Conservation (phyloP, 35 echinoderm and acorn worm genomes). For the Lytechinus variegatus region DNA sequence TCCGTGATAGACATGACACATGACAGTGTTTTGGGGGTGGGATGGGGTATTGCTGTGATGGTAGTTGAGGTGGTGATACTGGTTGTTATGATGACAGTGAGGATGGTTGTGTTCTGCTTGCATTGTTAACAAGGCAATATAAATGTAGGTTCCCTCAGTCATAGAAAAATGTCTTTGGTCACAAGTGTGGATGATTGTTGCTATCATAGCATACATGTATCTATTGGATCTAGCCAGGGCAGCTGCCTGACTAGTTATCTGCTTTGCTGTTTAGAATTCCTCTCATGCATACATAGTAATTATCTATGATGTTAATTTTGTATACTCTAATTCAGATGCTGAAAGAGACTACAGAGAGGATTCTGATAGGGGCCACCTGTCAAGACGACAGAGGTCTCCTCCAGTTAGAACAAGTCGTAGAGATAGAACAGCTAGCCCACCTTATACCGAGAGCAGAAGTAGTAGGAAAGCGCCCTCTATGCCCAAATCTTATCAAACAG, state of each 20-base stretch:
- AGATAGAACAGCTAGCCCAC: background rate
- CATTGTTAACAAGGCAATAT: too few relatives aligned
- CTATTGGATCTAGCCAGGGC: too few relatives aligned
- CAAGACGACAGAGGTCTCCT: slow-evolving; percentile 8
- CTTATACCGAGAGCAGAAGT: background rate
- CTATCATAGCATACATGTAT: too few relatives aligned
- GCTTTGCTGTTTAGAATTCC: too few relatives aligned
- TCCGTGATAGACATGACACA: too few relatives aligned
- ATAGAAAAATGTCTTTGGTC: too few relatives aligned
- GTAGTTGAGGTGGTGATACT: background rate
- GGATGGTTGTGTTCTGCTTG: too few relatives aligned
- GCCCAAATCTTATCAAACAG: slow-evolving; percentile 44
- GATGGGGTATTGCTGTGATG: background rate
- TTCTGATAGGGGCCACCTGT: background rate
- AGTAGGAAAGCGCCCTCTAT: slow-evolving; percentile 2
- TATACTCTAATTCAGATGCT: background rate
- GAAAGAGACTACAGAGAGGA: background rate
- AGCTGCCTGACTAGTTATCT: too few relatives aligned
- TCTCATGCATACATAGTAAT: too few relatives aligned
- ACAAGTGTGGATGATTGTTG: too few relatives aligned
- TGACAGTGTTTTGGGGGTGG: too few relatives aligned
- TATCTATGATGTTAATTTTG: background rate
- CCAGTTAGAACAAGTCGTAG: background rate
- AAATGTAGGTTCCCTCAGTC: too few relatives aligned
- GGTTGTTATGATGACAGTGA: background rate